Evolutionary conservation across 2,113 vertebrate genomes (phyloP).

Genomic region (Callipepla californica): DNA sequence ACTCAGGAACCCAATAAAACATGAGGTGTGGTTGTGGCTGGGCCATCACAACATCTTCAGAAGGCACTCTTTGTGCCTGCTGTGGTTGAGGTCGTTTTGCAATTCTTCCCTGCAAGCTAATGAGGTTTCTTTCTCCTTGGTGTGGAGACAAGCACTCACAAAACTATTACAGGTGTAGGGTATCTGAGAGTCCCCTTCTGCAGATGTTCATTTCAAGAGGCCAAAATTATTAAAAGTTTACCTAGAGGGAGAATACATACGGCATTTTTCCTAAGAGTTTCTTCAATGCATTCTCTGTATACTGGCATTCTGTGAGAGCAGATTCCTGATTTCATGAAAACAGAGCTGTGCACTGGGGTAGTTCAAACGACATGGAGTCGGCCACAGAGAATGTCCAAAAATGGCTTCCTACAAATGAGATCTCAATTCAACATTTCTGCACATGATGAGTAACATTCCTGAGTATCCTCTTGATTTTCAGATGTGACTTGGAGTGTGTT

Average conservation of each 20-base stretch:
- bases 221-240: conserved; percentile 28
- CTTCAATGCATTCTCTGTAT: not conserved
- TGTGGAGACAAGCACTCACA: not conserved
- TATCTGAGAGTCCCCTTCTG: not conserved
- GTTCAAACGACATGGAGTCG: not conserved
- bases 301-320: not conserved
- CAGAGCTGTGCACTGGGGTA: not conserved
- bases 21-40: not conserved
- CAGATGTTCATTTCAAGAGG: not conserved
- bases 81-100: not conserved
- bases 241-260: not conserved
- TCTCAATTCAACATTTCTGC: not conserved
- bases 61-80: not conserved
- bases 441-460: not conserved
- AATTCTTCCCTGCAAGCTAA: not conserved
- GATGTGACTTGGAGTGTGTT: not conserved
- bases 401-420: not conserved
- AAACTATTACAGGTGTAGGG: not conserved
- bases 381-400: not conserved
- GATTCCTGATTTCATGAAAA: not conserved
- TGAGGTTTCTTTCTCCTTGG: not conserved
- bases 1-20: not conserved
- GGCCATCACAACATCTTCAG: not conserved
- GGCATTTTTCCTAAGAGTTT: not conserved
- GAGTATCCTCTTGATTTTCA: not conserved